Evolutionary conservation across 1,140 invertebrate genomes (phyloP), one percentile per base, ranked within the genome.

Genomic region (Metopolophium dirhodum): DNA sequence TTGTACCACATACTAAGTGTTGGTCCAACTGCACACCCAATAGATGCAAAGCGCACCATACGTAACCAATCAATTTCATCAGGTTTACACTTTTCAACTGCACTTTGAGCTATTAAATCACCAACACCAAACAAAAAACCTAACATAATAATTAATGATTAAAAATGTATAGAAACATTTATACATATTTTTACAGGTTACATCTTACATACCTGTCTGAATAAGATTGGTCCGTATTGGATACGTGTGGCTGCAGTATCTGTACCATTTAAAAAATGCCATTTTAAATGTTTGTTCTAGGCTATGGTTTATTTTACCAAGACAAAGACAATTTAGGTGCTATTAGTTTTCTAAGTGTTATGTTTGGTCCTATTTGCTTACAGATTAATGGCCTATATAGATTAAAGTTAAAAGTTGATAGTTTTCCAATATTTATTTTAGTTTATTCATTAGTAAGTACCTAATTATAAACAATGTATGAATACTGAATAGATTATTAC

Each of bases 1-100:
- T 96, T 96, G 95, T 97, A 98, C 97, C 97, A 98, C 18, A 95
- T 95, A 94, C 96, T 95, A 45, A 97, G 95, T n/a, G 95, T 95
- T 35, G 97, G 97, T 26, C 97, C 97, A 91, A 95, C 95, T 68
- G 96, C 94, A 86, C 96, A 95, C 23, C 96, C 96, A 94, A 96
- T 95, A 30, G 94, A 94, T 94, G 95, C 95, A 94, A 96, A 96
- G 87, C 95, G 95, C 11, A 94, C 94, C 37, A 96, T 96, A 57
- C 96, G 94, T 47, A 94, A 77, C 93, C 95, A 95, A 94, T 96
- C 95, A 68, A 96, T 94, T 82, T 96, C 94, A 41, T 95, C 94
- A 20, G 95, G 94, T 93, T 95, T 94, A 93, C 94, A 95, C 94
- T 95, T 95, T 95, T 96, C 96, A 93, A 97, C 95, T 54, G 95